phyloP scores from a whole-genome alignment of 2,888 invertebrate species.

The Mechanitis messenoides region DNA sequence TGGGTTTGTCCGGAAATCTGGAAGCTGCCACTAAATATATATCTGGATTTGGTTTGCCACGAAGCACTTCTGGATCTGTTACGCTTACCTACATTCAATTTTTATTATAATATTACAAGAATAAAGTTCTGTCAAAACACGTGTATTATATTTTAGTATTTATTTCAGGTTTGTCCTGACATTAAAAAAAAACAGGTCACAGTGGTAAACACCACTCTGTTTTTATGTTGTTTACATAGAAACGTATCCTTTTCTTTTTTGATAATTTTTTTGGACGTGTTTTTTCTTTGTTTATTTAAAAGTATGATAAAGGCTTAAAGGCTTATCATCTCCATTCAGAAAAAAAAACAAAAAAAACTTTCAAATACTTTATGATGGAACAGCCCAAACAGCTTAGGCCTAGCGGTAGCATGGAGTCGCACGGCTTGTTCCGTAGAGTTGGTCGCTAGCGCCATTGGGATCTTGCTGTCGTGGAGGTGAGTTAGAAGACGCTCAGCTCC shows the following conservation, averaged over 20 bases:
- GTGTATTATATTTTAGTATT: too few relatives aligned
- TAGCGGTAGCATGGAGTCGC: slow-evolving; percentile 77
- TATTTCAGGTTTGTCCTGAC: too few relatives aligned
- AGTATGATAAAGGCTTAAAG: too few relatives aligned
- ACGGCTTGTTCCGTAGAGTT: slow-evolving; percentile 83
- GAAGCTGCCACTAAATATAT: slow-evolving; percentile 85
- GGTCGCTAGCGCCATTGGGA: slow-evolving; percentile 92
- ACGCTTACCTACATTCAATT: slow-evolving; percentile 47
- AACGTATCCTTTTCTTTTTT: too few relatives aligned
- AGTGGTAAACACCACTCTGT: too few relatives aligned
- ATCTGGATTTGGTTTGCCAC: slow-evolving; percentile 91
- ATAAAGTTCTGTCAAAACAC: background rate
- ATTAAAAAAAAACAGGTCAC: too few relatives aligned
- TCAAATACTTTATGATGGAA: slow-evolving; percentile 82
- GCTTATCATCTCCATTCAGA: too few relatives aligned
- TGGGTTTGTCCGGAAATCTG: slow-evolving; percentile 80
- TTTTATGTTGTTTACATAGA: too few relatives aligned
- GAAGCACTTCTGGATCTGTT: slow-evolving; percentile 85
- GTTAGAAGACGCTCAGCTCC: slow-evolving; percentile 85
- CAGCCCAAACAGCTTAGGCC: slow-evolving; percentile 78
- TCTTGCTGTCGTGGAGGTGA: slow-evolving; percentile 81
- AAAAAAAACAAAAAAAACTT: background rate
- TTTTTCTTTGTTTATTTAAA: too few relatives aligned
- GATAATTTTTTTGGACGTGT: too few relatives aligned
- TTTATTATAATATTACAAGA: background rate